phyloP scores from a whole-genome alignment of 2,797 vertebrate species.

The Leptatherina wallacei region DNA sequence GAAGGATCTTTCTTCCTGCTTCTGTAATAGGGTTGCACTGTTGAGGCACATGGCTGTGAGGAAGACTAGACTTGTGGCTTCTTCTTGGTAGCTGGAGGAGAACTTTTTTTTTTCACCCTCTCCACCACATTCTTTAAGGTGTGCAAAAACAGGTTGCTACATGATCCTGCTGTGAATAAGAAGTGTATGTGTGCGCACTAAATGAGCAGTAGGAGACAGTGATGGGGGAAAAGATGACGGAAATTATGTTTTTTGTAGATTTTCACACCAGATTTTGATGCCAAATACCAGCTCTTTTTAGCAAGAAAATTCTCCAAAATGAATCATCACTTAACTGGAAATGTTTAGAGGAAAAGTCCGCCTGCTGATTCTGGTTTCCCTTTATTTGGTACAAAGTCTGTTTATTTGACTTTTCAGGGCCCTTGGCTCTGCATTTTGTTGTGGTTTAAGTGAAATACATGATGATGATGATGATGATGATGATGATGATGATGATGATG shows the following conservation, averaged over 20 bases:
- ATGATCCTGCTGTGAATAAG: constrained; percentile 7
- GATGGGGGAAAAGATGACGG: background rate
- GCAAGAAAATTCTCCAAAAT: background rate
- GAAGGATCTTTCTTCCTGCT: constrained; percentile 26
- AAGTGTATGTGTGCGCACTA: background rate
- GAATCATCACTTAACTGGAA: background rate
- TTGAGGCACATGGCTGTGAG: constrained; percentile 50
- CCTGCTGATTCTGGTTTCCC: too few relatives aligned
- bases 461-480: too few relatives aligned
- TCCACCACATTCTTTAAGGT: constrained; percentile 55
- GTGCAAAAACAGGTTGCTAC: constrained; percentile 57
- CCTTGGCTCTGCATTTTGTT: background rate
- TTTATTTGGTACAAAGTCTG: too few relatives aligned
- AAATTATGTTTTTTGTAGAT: background rate
- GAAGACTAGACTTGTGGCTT: constrained; percentile 44
- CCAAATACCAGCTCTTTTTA: background rate
- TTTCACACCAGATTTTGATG: background rate
- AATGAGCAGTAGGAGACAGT: background rate
- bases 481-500: background rate
- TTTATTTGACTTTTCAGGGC: background rate
- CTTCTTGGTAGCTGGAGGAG: constrained; percentile 54
- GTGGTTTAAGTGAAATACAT: constrained; percentile 9
- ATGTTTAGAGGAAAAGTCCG: too few relatives aligned
- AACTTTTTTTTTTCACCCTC: constrained; percentile 12
- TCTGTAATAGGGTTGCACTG: constrained; percentile 40